Evolutionary conservation across 2,888 invertebrate genomes (phyloP).

Genomic region (Pheosia gnoma): DNA sequence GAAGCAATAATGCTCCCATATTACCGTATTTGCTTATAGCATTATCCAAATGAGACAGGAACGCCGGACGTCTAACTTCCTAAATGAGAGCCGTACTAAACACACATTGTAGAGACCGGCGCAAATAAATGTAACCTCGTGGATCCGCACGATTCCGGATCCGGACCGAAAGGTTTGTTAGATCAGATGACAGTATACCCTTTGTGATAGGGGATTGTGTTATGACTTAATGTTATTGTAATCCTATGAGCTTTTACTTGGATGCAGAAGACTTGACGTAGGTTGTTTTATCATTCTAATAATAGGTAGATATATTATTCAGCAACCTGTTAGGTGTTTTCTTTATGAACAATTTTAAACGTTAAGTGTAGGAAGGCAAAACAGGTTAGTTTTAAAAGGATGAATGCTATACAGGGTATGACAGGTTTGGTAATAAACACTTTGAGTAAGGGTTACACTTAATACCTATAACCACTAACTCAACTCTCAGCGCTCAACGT

Average conservation of each 20-base stretch:
- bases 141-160: constrained; percentile 30
- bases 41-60: constrained; percentile 75
- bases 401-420: too few species aligned
- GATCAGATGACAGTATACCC: constrained; percentile 12
- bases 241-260: constrained; percentile 19
- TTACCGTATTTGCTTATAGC: constrained; percentile 62
- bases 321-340: too few species aligned
- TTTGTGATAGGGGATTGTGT: background rate
- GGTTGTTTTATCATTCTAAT: background rate
- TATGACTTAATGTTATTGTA: constrained; percentile 20
- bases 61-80: constrained; percentile 67
- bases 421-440: too few species aligned
- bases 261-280: background rate
- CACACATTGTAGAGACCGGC: constrained; percentile 58
- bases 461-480: too few species aligned
- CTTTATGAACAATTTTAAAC: too few species aligned
- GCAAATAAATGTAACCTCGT: constrained; percentile 53
- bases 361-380: too few species aligned
- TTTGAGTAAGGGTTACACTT: too few species aligned
- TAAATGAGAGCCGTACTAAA: constrained; percentile 73
- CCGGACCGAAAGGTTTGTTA: constrained; percentile 27
- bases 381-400: too few species aligned
- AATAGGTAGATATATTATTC: too few species aligned
- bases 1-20: constrained; percentile 41
- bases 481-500: too few species aligned